phyloP scores from a whole-genome alignment of 1,140 invertebrate species.

The Bombus vancouverensis region DNA sequence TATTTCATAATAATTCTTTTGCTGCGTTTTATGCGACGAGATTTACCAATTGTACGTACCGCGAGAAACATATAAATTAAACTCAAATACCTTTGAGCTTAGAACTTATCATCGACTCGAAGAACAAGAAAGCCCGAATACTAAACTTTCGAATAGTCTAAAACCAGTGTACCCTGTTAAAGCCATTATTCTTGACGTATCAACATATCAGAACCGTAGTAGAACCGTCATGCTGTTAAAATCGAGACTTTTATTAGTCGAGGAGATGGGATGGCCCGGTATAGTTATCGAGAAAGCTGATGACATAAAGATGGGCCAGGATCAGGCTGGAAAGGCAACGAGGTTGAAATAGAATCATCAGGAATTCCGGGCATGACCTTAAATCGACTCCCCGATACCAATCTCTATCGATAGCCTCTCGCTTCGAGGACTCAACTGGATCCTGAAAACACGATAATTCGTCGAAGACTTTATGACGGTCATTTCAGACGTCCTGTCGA shows the following conservation, averaged over 20 bases:
- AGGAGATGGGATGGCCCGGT: constrained; percentile 7
- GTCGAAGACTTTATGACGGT: constrained; percentile 72
- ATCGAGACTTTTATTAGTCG: constrained; percentile 40
- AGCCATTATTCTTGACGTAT: background rate
- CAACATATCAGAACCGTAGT: background rate
- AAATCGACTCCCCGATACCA: constrained; percentile 62
- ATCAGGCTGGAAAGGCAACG: constrained; percentile 32
- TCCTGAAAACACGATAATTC: constrained; percentile 71
- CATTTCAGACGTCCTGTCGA: constrained; percentile 76
- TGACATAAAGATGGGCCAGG: constrained; percentile 58
- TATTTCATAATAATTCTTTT: no score
- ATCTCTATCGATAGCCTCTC: constrained; percentile 65
- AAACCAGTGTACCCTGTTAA: no score
- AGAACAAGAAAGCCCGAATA: no score
- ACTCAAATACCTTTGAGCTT: no score
- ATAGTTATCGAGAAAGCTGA: constrained; percentile 38
- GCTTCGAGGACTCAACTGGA: constrained; percentile 68
- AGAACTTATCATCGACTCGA: no score
- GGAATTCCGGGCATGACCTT: constrained; percentile 62
- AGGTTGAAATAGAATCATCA: constrained; percentile 65
- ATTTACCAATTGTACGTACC: no score
- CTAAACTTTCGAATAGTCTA: no score
- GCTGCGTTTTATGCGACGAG: no score
- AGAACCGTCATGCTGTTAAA: constrained; percentile 3
- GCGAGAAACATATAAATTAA: no score